phyloP scores from a whole-genome alignment of 2,797 vertebrate genomes.

The Cirrhinus mrigala region DNA sequence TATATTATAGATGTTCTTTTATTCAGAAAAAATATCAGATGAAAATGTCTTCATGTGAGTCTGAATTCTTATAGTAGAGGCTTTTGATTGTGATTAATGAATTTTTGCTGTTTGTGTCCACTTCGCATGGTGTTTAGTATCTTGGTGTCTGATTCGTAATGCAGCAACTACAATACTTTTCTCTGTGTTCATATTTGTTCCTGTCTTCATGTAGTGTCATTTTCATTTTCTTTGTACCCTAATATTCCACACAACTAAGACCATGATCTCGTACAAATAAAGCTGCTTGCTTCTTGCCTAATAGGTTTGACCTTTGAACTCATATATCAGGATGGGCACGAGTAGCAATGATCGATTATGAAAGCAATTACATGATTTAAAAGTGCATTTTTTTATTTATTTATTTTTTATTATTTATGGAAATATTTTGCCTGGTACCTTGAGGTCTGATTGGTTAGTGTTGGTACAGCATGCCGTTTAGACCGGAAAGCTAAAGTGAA shows the following conservation, averaged over 20 bases:
- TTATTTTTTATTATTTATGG: not conserved
- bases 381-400: not conserved
- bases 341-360: not conserved
- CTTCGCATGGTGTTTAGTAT: not conserved
- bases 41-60: not conserved
- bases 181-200: not conserved
- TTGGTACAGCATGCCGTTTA: not conserved
- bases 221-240: not conserved
- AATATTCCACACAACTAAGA: not conserved
- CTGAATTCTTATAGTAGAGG: not conserved
- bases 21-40: not conserved
- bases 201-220: not conserved
- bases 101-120: not conserved
- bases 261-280: not conserved
- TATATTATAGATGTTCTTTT: not conserved
- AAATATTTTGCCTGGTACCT: not conserved
- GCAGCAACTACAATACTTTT: too few relatives aligned
- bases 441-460: too few relatives aligned
- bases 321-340: not conserved
- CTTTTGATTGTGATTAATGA: not conserved
- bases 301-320: not conserved
- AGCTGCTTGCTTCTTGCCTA: not conserved
- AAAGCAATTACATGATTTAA: not conserved
- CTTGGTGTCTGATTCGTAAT: too few relatives aligned
- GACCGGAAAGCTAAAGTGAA: not conserved